Evolutionary conservation across 2,113 vertebrate species (phyloP).

Genomic region (Chrysemys picta): DNA sequence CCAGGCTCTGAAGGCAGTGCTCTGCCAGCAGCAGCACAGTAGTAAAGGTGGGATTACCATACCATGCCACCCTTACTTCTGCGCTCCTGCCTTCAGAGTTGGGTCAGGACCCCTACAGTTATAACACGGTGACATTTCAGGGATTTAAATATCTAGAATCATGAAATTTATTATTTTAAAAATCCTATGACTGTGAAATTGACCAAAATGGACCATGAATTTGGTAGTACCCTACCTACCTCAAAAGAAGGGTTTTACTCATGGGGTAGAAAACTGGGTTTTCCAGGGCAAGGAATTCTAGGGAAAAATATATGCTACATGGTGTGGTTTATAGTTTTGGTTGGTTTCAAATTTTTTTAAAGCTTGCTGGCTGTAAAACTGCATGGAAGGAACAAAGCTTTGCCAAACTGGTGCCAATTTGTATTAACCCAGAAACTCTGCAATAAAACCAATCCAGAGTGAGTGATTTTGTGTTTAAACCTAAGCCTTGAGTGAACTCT

Average conservation of each 20-base stretch:
- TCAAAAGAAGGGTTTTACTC: not conserved
- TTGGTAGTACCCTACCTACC: not conserved
- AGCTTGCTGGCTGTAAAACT: not conserved
- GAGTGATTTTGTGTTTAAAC: fast-evolving
- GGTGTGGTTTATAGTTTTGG: not conserved
- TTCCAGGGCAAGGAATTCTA: not conserved
- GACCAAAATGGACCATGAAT: too few relatives aligned
- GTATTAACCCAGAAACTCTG: not conserved
- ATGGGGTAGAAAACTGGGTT: not conserved
- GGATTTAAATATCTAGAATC: too few relatives aligned
- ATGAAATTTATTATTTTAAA: too few relatives aligned
- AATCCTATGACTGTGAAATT: too few relatives aligned
- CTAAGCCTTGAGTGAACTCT: not conserved
- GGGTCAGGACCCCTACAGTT: too few relatives aligned
- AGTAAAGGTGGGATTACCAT: too few relatives aligned
- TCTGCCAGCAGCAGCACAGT: too few relatives aligned
- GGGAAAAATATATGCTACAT: not conserved
- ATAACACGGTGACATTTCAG: too few relatives aligned
- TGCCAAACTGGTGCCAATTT: not conserved
- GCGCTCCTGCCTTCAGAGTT: too few relatives aligned
- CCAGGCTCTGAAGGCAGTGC: too few relatives aligned
- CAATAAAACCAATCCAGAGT: not conserved
- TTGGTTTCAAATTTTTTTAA: not conserved
- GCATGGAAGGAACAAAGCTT: not conserved
- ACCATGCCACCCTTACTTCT: too few relatives aligned